Percentiles rank a stretch among this genome's conserved stretches.
phyloP scores from a whole-genome alignment of 2,888 invertebrate species.

The Unio pictorum region DNA sequence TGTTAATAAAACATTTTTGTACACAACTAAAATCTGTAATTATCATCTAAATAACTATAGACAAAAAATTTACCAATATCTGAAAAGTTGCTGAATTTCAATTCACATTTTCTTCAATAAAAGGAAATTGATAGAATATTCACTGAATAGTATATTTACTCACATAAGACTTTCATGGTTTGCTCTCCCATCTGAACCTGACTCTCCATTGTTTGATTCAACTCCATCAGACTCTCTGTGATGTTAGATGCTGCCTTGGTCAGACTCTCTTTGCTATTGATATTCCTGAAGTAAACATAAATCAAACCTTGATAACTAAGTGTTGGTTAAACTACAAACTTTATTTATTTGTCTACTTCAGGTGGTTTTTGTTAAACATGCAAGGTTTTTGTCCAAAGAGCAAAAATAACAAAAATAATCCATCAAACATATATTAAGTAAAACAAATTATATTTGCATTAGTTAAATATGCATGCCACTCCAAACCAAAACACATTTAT shows the following conservation, averaged over 20 bases:
- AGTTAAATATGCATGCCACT: too few relatives aligned
- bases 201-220: slow-evolving; percentile 88
- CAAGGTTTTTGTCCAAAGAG: too few relatives aligned
- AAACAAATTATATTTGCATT: too few relatives aligned
- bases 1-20: too few relatives aligned
- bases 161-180: slow-evolving; percentile 84
- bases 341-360: neutral
- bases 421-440: too few relatives aligned
- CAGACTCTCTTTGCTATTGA: slow-evolving; percentile 73
- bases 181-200: slow-evolving; percentile 90
- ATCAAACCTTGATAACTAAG: neutral
- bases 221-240: slow-evolving; percentile 87
- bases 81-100: too few relatives aligned
- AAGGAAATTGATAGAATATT: neutral
- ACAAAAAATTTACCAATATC: too few relatives aligned
- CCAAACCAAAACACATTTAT: too few relatives aligned
- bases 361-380: too few relatives aligned
- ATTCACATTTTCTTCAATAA: neutral
- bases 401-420: too few relatives aligned
- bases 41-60: too few relatives aligned
- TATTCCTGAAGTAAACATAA: slow-evolving; percentile 39
- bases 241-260: slow-evolving; percentile 82
- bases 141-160: slow-evolving; percentile 58
- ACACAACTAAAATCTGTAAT: too few relatives aligned
- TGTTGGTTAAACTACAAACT: neutral